These are phyloP conservation scores for Drosophila lacicola DNA, from an alignment of 2,888 invertebrate species.

Conservation along the genomic window DNA sequence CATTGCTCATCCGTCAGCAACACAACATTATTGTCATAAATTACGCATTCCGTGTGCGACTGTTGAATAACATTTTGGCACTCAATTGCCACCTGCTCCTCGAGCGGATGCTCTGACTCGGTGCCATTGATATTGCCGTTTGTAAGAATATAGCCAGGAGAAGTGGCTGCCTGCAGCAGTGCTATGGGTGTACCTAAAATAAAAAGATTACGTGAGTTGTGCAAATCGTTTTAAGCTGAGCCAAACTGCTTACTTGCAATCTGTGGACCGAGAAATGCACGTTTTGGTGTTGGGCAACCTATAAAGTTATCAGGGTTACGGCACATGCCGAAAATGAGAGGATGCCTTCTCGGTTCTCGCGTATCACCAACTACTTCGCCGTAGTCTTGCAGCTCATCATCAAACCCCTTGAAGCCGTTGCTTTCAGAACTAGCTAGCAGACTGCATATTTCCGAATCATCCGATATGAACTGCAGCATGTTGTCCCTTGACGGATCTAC, in stretches of 20 bases:
- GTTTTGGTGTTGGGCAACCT: conserved; percentile 22
- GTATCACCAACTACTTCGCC: not conserved
- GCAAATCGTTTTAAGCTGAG: not conserved
- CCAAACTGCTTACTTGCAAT: conserved; percentile 28
- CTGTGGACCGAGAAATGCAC: conserved; percentile 13
- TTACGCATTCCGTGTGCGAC: conserved; percentile 36
- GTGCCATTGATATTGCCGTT: conserved; percentile 52
- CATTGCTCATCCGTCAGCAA: conserved; percentile 59
- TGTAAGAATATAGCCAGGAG: conserved; percentile 32
- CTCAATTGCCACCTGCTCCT: conserved; percentile 21
- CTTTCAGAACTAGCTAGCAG: conserved; percentile 40
- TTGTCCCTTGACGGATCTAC: conserved; percentile 64
- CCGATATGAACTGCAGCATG: conserved; percentile 57
- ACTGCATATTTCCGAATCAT: conserved; percentile 62
- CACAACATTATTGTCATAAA: conserved; percentile 68
- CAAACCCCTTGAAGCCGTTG: conserved; percentile 55
- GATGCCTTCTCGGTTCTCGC: not conserved
- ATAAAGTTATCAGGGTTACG: conserved; percentile 20
- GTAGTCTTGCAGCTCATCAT: conserved; percentile 8
- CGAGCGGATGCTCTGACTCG: conserved; percentile 16
- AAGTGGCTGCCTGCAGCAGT: conserved; percentile 29
- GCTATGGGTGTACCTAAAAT: conserved; percentile 39
- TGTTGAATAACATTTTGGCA: conserved; percentile 26
- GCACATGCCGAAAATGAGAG: conserved; percentile 37
- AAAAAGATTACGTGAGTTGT: too few relatives aligned